Evolutionary conservation across 2,113 vertebrate genomes (phyloP).

Genomic region (Sclerurus mexicanus): DNA sequence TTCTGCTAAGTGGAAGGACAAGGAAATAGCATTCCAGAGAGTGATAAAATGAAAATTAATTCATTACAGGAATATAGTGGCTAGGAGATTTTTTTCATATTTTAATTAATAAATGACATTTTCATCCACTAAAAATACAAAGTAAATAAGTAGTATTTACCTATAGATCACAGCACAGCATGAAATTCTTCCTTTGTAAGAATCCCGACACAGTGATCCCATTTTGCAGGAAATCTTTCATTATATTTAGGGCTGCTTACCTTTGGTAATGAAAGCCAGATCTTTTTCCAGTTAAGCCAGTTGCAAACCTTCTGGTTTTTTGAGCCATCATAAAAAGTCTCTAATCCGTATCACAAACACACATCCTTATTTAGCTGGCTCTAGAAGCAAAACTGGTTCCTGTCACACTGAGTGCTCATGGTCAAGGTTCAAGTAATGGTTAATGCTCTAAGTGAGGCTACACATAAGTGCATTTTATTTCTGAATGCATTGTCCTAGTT

Average conservation of each 20-base stretch:
- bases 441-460: slow-evolving; percentile 48
- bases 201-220: neutral
- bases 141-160: neutral
- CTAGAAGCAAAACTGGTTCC: slow-evolving; percentile 23
- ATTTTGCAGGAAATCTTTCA: slow-evolving; percentile 4
- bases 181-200: neutral
- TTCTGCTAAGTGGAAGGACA: slow-evolving; percentile 11
- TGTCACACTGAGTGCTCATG: slow-evolving; percentile 39
- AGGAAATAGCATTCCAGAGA: neutral
- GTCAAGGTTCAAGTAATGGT: slow-evolving; percentile 64
- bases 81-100: neutral
- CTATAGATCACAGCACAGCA: neutral
- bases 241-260: neutral
- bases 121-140: neutral
- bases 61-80: neutral
- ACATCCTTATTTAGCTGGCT: slow-evolving; percentile 17
- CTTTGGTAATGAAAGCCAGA: slow-evolving; percentile 9
- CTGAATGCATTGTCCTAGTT: neutral
- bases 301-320: neutral
- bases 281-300: neutral
- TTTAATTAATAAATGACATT: slow-evolving; percentile 9
- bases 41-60: neutral
- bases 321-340: neutral
- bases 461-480: slow-evolving; percentile 28
- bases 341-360: slow-evolving; percentile 5